phyloP scores from a whole-genome alignment of 2,113 vertebrate species.

The Passer domesticus region DNA sequence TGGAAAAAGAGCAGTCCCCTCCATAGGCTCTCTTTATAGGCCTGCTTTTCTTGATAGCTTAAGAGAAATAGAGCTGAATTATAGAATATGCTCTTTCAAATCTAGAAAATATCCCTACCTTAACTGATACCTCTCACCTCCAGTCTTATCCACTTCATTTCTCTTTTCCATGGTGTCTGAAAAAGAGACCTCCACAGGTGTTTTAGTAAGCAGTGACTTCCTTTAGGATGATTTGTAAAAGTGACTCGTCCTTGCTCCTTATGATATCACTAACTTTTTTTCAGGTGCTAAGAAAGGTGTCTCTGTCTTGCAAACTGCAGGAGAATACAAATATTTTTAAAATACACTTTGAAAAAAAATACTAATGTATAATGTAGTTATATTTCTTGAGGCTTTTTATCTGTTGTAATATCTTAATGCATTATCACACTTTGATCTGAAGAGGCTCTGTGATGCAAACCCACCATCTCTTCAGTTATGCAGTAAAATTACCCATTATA shows the following conservation, averaged over 20 bases:
- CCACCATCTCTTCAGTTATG: not conserved
- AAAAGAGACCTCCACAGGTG: not conserved
- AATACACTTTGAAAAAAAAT: not conserved
- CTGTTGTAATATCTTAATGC: not conserved
- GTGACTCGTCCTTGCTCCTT: not conserved
- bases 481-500: not conserved
- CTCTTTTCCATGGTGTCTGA: not conserved
- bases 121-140: not conserved
- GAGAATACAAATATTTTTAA: not conserved
- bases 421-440: not conserved
- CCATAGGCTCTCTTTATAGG: not conserved
- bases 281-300: not conserved
- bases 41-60: not conserved
- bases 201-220: not conserved
- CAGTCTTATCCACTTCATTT: rapidly evolving
- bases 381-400: not conserved
- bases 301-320: not conserved
- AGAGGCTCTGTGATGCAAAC: not conserved
- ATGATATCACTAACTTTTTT: not conserved
- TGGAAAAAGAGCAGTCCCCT: not conserved
- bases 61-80: not conserved
- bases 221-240: not conserved
- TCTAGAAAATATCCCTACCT: not conserved
- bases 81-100: not conserved
- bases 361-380: not conserved